Evolutionary conservation across 2,888 invertebrate genomes (phyloP).

Genomic region (Hermaeophaga mercurialis): DNA sequence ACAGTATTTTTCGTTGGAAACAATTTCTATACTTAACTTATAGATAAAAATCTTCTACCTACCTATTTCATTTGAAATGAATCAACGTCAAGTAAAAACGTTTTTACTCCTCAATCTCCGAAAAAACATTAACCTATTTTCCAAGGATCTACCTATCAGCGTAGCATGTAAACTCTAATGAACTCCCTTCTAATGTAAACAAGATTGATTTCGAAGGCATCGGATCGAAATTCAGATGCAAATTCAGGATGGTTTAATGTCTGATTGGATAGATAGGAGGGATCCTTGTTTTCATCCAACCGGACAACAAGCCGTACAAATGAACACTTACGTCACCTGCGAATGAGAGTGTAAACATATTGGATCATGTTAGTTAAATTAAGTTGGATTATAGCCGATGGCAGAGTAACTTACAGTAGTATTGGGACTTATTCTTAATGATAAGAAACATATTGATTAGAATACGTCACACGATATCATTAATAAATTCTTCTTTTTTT

Average conservation of each 20-base stretch:
- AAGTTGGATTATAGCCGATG: too few species aligned
- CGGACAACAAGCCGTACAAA: constrained; percentile 11
- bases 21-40: too few species aligned
- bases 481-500: too few species aligned
- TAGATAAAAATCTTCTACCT: not conserved
- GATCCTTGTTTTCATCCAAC: constrained; percentile 5
- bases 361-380: too few species aligned
- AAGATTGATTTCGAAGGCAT: constrained; percentile 20
- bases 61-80: not conserved
- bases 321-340: constrained; percentile 19
- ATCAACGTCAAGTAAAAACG: not conserved
- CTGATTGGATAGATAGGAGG: not conserved
- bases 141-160: not conserved
- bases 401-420: too few species aligned
- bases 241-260: constrained; percentile 8
- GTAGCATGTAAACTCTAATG: constrained; percentile 13
- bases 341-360: constrained; percentile 7
- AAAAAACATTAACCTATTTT: constrained; percentile 14
- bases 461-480: too few species aligned
- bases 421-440: too few species aligned
- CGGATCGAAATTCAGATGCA: constrained; percentile 8
- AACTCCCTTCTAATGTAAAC: constrained; percentile 21
- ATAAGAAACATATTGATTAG: too few species aligned
- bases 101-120: not conserved
- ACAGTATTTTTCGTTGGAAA: too few species aligned